Conservation (phyloP, 2,888 invertebrate genomes). For the Leptarthrus brevirostris region DNA sequence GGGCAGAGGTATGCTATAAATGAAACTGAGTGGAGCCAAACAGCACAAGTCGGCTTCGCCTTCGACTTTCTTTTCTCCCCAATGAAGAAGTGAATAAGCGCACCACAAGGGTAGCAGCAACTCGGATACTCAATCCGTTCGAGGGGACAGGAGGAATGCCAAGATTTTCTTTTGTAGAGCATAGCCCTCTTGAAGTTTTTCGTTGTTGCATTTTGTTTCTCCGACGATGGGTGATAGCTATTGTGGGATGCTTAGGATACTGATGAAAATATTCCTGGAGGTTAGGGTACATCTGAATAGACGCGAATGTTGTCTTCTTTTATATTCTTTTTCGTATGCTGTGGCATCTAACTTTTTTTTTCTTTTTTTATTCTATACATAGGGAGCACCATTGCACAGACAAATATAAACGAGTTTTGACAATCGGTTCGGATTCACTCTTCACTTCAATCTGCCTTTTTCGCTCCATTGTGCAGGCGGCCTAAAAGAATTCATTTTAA, state of each 20-base stretch:
- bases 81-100: conserved; percentile 36
- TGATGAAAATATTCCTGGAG: conserved; percentile 45
- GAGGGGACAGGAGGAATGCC: neutral
- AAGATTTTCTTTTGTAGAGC: conserved; percentile 32
- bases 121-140: conserved; percentile 24
- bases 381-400: neutral
- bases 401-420: conserved; percentile 44
- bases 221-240: conserved; percentile 43
- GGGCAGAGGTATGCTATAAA: conserved; percentile 22
- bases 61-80: conserved; percentile 14
- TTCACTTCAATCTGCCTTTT: conserved; percentile 41
- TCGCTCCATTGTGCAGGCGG: neutral
- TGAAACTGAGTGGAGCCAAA: conserved; percentile 16
- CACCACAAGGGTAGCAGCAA: conserved; percentile 1
- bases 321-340: neutral
- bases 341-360: conserved; percentile 2
- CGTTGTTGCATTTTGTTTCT: conserved; percentile 48
- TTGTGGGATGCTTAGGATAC: conserved; percentile 43
- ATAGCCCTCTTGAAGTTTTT: conserved; percentile 37
- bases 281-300: conserved; percentile 35
- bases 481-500: conserved; percentile 36
- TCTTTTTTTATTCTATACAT: conserved; percentile 18
- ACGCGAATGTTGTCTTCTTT: neutral
- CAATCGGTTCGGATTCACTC: no score
- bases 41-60: conserved; percentile 41